Evolutionary conservation across 2,113 vertebrate species (phyloP), one percentile per base, ranked within the genome.

Genomic region (Desmodus rotundus): DNA sequence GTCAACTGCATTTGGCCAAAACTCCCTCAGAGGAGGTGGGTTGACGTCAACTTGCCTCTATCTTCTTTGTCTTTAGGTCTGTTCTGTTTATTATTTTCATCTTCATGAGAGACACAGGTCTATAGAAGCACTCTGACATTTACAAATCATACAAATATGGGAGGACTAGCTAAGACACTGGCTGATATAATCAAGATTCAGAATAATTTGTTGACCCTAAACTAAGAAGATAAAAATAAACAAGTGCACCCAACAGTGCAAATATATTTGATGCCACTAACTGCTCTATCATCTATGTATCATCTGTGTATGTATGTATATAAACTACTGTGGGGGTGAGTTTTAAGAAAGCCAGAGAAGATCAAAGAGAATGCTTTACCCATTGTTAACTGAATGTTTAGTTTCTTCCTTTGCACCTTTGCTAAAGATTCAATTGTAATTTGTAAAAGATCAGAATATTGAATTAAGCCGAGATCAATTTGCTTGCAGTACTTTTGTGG

Each of bases 181-280:
- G 19, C 50, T 89, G 43, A 56, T 56, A 16, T 17, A 24, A 93
- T 92, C 31, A 70, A 88, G 33, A 85, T 22, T 86, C 31, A 77
- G 58, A 87, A 89, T 78, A 26, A 82, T 73, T 78, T 47, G 7
- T 52, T 88, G 82, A 83, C 17, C 33, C 24, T 91, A 65, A 65
- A 36, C n/a, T 43, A 70, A 82, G 61, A 77, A 72, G 24, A 95
- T 81, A 72, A 84, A 96, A 95, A 74, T 67, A 45, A 94, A 65
- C 7, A 65, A 11, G 41, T 33, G 41, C 1, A 91, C 1, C 5
- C 15, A 85, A 45, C 6, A 20, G 50, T 10, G 22, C 8, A 47
- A 67, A 73, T 33, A 11, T 33, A 74, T 2, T 80, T 83, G 54
- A 47, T 20, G 12, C 0, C 72, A 54, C 2, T 33, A 17, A 80